These are phyloP conservation scores for Ascaphus truei DNA, from an alignment of 2,113 vertebrate species.

Conservation along the genomic window DNA sequence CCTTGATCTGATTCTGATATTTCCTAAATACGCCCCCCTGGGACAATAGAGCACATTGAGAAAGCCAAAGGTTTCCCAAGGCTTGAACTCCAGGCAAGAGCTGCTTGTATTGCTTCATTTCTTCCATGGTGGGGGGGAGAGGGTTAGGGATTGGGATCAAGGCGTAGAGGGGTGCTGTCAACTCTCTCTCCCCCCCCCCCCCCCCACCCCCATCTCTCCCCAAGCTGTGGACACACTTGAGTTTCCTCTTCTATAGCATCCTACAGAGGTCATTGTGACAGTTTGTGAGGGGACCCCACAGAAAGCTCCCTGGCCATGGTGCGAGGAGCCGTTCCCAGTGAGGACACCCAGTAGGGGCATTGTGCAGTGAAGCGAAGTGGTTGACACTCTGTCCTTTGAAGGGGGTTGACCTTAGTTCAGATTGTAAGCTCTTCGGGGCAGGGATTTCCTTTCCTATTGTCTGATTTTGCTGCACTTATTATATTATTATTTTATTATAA, in stretches of 20 bases:
- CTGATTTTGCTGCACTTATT: no score
- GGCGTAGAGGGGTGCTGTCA: constrained; percentile 10
- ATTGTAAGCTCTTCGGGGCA: no score
- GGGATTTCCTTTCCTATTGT: no score
- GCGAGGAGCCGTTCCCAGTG: constrained; percentile 34
- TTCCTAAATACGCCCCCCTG: constrained; percentile 48
- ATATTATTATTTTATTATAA: no score
- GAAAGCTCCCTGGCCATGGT: constrained; percentile 19
- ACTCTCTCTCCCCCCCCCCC: background rate
- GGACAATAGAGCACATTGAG: constrained; percentile 71
- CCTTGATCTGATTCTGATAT: constrained; percentile 65
- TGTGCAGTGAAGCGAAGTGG: no score
- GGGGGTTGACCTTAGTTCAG: no score
- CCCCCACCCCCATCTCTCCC: constrained; percentile 10
- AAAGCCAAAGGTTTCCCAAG: constrained; percentile 30
- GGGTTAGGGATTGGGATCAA: constrained; percentile 5
- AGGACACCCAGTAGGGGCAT: constrained; percentile 15
- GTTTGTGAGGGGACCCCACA: constrained; percentile 32
- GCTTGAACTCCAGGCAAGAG: constrained; percentile 32
- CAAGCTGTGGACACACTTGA: constrained; percentile 22
- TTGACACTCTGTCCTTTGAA: constrained; percentile 43
- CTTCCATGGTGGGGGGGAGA: no score
- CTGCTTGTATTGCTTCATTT: no score
- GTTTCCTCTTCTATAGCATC: constrained; percentile 13
- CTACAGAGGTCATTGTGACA: constrained; percentile 22